Evolutionary conservation across 2,113 vertebrate species (phyloP).

Genomic region (Trematomus loennbergii): DNA sequence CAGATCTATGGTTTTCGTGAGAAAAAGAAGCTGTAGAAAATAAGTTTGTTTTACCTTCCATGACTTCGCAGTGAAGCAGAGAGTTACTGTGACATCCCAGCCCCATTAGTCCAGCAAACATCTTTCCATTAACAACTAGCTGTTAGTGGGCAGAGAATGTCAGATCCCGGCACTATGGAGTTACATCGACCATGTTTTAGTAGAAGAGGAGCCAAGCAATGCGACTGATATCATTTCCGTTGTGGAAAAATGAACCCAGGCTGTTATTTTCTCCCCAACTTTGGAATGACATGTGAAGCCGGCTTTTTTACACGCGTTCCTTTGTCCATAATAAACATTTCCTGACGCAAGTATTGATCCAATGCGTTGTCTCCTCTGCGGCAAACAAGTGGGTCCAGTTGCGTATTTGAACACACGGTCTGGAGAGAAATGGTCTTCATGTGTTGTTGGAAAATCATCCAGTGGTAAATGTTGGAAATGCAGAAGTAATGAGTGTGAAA

Average conservation of each 20-base stretch:
- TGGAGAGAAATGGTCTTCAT: slow-evolving; percentile 5
- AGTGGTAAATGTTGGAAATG: too few relatives aligned
- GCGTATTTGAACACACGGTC: slow-evolving; percentile 1
- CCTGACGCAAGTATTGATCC: not conserved
- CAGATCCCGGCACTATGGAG: slow-evolving; percentile 21
- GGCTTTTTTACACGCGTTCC: slow-evolving; percentile 17
- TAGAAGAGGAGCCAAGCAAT: slow-evolving; percentile 38
- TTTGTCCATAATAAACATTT: slow-evolving; percentile 21
- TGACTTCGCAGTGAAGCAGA: slow-evolving; percentile 55
- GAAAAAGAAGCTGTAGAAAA: not conserved
- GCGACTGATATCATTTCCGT: slow-evolving; percentile 78
- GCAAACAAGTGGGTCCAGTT: slow-evolving; percentile 32
- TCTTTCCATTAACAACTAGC: slow-evolving; percentile 43
- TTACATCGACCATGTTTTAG: slow-evolving; percentile 64
- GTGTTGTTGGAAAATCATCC: not conserved
- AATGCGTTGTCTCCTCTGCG: not conserved
- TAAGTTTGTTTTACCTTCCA: slow-evolving; percentile 64
- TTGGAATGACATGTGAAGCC: slow-evolving; percentile 18
- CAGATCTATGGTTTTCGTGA: not conserved
- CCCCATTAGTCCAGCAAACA: slow-evolving; percentile 82
- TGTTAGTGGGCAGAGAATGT: not conserved
- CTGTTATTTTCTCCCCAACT: slow-evolving; percentile 18
- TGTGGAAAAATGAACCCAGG: slow-evolving; percentile 64
- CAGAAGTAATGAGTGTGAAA: too few relatives aligned
- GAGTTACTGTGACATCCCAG: slow-evolving; percentile 65